Evolutionary conservation across 2,888 invertebrate species (phyloP).

Genomic region (Yponomeuta cagnagella): DNA sequence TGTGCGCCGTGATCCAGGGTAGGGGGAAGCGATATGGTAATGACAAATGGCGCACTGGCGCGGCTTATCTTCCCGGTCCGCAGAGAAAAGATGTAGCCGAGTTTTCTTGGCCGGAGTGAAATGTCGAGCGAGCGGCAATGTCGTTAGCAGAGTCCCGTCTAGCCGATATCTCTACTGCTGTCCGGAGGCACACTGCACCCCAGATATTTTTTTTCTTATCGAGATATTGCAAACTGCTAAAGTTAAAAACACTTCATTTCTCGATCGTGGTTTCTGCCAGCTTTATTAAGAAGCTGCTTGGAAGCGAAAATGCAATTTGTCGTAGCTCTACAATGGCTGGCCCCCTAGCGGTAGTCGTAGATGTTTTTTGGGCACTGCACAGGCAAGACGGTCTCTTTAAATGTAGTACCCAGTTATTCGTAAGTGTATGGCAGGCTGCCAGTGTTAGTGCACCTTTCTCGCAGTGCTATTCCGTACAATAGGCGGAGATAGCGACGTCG

Average conservation of each 20-base stretch:
- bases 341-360: background rate
- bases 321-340: background rate
- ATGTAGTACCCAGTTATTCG: slow-evolving; percentile 12
- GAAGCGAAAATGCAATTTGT: background rate
- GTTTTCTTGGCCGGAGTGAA: slow-evolving; percentile 45
- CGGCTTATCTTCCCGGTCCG: slow-evolving; percentile 47
- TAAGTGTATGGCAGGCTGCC: slow-evolving; percentile 39
- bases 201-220: slow-evolving; percentile 43
- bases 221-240: slow-evolving; percentile 28
- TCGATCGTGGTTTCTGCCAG: slow-evolving; percentile 11
- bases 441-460: slow-evolving; percentile 42
- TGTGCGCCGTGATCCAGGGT: slow-evolving; percentile 29
- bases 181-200: slow-evolving; percentile 31
- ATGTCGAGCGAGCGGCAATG: slow-evolving; percentile 36
- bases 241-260: slow-evolving; percentile 27
- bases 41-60: slow-evolving; percentile 50
- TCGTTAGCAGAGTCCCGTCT: slow-evolving; percentile 50
- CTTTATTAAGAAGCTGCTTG: background rate
- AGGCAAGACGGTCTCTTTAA: background rate
- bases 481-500: slow-evolving; percentile 54
- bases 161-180: slow-evolving; percentile 39
- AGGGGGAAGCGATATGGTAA: slow-evolving; percentile 46
- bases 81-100: slow-evolving; percentile 46
- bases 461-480: slow-evolving; percentile 42
- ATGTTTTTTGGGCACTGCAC: background rate